These are phyloP conservation scores for Linhomoeus sp. DNA, from an alignment of 2,888 invertebrate genomes.

Conservation along the genomic window DNA sequence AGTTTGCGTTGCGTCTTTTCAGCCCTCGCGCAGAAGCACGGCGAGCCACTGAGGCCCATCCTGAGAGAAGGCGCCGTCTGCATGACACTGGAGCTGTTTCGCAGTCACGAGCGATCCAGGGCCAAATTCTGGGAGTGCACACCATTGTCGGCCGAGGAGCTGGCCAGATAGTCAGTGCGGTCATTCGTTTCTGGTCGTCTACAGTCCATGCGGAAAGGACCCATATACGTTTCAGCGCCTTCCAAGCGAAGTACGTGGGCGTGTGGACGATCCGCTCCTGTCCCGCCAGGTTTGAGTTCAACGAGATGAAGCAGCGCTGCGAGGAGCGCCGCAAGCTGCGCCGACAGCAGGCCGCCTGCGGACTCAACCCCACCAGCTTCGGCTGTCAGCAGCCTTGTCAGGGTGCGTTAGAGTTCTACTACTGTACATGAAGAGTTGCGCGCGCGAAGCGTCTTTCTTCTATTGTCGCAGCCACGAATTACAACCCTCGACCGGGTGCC, in stretches of 20 bases:
- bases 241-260: constrained; percentile 1
- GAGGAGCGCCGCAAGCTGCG: constrained; percentile 1
- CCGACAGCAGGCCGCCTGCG: constrained; percentile 2
- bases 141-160: background rate
- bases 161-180: background rate
- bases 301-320: constrained; percentile 3
- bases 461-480: too few species aligned
- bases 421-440: too few species aligned
- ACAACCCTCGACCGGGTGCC: constrained; percentile 11
- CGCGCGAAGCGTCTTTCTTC: too few species aligned
- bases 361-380: background rate
- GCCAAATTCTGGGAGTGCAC: constrained; percentile 1
- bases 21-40: too few species aligned
- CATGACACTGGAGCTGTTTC: constrained; percentile 1
- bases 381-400: background rate
- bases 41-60: too few species aligned
- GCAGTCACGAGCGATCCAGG: background rate
- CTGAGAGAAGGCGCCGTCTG: background rate
- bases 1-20: too few species aligned
- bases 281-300: constrained; percentile 1
- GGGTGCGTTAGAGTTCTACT: too few species aligned
- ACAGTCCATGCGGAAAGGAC: too few species aligned
- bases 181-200: too few species aligned
- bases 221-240: too few species aligned
- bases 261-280: constrained; percentile 1